Base-by-base conservation (phyloP, 2,888 invertebrate genomes). In the Volucella zonaria region DNA sequence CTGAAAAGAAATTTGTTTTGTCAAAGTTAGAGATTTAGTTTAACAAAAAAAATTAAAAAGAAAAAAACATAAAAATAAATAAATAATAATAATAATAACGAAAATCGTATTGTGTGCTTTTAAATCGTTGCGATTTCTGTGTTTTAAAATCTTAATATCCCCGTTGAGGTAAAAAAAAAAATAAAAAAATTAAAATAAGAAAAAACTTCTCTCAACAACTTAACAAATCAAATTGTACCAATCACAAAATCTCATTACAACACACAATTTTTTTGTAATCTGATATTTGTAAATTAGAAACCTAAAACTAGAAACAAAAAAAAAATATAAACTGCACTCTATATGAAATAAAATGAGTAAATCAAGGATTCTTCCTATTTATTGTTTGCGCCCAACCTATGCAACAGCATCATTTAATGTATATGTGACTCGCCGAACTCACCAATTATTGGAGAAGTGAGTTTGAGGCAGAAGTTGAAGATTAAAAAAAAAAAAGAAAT, bases 391-490 rank as follows among this genome's bases (percentile, higher is more conserved):
- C 31, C 49, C 6, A 15, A 15, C 42, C n/a, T 40, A 49, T 59
- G 78, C 73, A 79, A 79, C 6, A 31, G 1, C 31, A 31, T 6
- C 31, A 31, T 31, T 31, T 31, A 31, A 31, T 31, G 31, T 31
- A 31, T 0, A 31, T 31, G 31, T 6, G 6, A 82, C 82, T 82
- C 78, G 68, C 62, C 56, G 38, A 74, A 38, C 82, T 82, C 82
- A 82, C 68, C 38, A 10, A 67, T 42, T 18, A 6, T 54, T 31
- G 3, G 31, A 49, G 15, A 62, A 62, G 82, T 82, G 82, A 82
- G 74, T 70, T 31, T 74, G 73, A 40, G 82, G 64, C 10, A 56
- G 82, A 74, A 64, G 82, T 82, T 82, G 77, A 54, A 61, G 76
- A 59, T 76, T 76, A 52, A 47, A 54, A 45, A 38, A 51, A 45